A percentile compares a stretch with the other conserved stretches of the same genome.
Evolutionary conservation across 64 coral and sea anemone genomes (phyloP).

Genomic region (Anthopleura sola): DNA sequence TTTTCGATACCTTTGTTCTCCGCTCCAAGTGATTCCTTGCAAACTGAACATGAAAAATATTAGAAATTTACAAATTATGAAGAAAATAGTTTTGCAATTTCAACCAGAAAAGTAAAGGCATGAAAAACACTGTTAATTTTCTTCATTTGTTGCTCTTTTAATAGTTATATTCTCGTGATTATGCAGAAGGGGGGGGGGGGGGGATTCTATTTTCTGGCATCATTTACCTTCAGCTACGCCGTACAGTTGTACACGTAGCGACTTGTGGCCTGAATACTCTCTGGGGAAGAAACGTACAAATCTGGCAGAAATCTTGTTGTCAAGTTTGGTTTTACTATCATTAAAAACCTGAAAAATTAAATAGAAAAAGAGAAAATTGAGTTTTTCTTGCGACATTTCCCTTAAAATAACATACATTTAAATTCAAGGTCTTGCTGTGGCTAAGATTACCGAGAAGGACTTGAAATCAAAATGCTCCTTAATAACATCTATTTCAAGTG

Average conservation of each 20-base stretch:
- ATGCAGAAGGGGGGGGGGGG: no score
- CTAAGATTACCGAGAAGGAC: no score
- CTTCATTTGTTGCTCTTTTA: background rate
- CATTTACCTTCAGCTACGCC: slow-evolving; percentile 2
- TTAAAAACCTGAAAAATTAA: background rate
- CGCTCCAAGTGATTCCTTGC: background rate
- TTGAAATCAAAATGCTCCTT: no score
- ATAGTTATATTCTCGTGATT: background rate
- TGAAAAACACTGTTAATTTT: background rate
- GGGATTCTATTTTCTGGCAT: no score
- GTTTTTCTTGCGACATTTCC: no score
- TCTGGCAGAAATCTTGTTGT: background rate
- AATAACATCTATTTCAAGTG: no score
- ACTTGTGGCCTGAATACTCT: background rate
- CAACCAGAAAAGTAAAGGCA: background rate
- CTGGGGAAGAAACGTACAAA: background rate
- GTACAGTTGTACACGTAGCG: background rate
- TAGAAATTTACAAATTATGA: no score
- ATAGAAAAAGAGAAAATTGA: no score
- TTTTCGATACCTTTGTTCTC: background rate
- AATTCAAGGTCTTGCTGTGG: no score
- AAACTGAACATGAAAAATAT: background rate
- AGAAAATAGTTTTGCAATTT: no score
- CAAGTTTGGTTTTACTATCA: background rate
- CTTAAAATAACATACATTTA: no score